Conservation (phyloP, 92 coral and sea anemone genomes). For the Actinostola sp. region DNA sequence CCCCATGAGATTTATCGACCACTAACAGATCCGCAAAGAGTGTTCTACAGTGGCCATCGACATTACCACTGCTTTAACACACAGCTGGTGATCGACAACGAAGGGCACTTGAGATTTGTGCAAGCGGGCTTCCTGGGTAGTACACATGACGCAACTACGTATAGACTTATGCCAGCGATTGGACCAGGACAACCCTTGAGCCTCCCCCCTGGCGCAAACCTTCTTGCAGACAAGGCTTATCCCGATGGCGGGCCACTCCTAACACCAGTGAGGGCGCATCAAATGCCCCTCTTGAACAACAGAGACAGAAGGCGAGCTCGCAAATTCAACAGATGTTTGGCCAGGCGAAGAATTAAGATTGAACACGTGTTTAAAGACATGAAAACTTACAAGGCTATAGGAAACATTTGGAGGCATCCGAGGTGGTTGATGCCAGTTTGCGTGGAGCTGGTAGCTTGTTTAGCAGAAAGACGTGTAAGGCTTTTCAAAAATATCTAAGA, state of each 20-base stretch:
- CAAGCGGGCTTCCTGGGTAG: slow-evolving; percentile 2
- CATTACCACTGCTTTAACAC: slow-evolving; percentile 1
- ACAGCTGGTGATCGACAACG: background rate
- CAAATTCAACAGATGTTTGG: background rate
- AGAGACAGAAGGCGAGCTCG: slow-evolving; percentile 1
- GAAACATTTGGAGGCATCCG: background rate
- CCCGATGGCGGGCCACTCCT: slow-evolving; percentile 13
- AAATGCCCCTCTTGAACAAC: background rate
- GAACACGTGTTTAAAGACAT: no score
- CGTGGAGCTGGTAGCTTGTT: background rate
- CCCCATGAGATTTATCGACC: slow-evolving; percentile 5
- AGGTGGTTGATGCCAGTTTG: background rate
- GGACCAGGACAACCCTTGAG: slow-evolving; percentile 1
- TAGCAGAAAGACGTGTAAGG: slow-evolving; percentile 2
- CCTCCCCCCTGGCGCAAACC: slow-evolving; percentile 2
- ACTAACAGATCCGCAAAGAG: background rate
- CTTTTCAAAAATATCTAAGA: no score
- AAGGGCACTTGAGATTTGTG: background rate
- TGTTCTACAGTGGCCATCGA: no score
- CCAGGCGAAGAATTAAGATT: background rate
- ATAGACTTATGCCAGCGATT: background rate
- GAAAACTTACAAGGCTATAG: background rate
- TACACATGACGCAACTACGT: background rate
- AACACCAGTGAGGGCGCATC: background rate
- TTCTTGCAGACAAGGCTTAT: background rate